phyloP scores from a whole-genome alignment of 2,113 vertebrate genomes.

The Rhinoptilus africanus region DNA sequence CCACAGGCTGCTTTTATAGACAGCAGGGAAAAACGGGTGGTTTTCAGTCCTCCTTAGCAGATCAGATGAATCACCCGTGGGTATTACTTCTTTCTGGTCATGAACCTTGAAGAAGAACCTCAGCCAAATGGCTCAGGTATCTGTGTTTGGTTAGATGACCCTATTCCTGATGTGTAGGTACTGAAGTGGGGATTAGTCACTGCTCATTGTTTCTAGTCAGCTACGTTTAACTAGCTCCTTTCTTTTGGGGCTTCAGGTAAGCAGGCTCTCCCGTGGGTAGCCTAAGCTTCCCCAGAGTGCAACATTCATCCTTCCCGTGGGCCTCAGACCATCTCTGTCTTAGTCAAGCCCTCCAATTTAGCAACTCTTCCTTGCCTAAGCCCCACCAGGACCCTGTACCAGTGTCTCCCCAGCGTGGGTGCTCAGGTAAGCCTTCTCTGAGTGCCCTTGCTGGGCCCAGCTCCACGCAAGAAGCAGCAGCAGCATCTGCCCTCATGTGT shows the following conservation, averaged over 20 bases:
- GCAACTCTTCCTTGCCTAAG: background rate
- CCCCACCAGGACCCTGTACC: background rate
- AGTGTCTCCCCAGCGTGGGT: background rate
- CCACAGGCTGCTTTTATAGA: background rate
- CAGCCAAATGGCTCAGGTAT: background rate
- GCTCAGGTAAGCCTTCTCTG: background rate
- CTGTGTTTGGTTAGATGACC: background rate
- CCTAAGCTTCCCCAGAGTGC: background rate
- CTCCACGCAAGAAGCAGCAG: background rate
- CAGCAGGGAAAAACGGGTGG: background rate
- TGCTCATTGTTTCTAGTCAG: background rate
- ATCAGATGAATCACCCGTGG: background rate
- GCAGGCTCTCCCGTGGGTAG: background rate
- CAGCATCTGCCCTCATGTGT: background rate
- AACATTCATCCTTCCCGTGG: background rate
- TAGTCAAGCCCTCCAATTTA: background rate
- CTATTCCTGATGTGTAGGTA: background rate
- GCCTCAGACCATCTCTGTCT: rapidly evolving
- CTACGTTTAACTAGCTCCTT: background rate
- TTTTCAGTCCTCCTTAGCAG: background rate
- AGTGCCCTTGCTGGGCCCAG: background rate
- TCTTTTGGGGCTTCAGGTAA: background rate
- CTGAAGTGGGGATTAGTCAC: background rate
- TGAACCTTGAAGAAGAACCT: background rate
- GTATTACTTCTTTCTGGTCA: background rate